Percentiles rank a stretch among this genome's conserved stretches.
These are phyloP conservation scores for Drosophila equinoxialis DNA, from an alignment of 1,140 invertebrate species.

Conservation along the genomic window DNA sequence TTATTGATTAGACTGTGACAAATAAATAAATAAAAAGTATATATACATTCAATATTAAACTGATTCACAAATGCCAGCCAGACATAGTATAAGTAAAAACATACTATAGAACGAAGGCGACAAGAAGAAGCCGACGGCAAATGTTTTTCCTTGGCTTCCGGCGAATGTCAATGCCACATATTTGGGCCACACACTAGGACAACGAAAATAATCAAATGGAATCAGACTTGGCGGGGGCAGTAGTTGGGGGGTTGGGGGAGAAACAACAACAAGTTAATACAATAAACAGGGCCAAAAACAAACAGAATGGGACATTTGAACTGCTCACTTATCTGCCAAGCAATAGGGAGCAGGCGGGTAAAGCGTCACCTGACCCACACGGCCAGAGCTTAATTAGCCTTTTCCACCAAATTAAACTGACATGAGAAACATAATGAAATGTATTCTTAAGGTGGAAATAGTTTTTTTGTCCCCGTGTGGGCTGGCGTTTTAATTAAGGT, in stretches of 20 bases:
- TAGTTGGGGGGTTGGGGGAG: background rate
- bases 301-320: constrained; percentile 13
- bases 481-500: constrained; percentile 38
- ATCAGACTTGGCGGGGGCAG: constrained; percentile 1
- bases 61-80: constrained; percentile 59
- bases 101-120: constrained; percentile 31
- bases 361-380: constrained; percentile 57
- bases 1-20: constrained; percentile 40
- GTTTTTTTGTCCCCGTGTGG: constrained; percentile 30
- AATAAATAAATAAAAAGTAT: constrained; percentile 38
- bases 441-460: constrained; percentile 33
- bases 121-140: constrained; percentile 70
- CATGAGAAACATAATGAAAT: constrained; percentile 51
- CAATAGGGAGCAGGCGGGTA: constrained; percentile 32
- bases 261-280: background rate
- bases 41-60: constrained; percentile 33
- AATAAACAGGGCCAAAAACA: constrained; percentile 29
- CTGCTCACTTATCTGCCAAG: background rate
- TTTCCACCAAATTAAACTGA: constrained; percentile 71
- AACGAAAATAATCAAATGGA: constrained; percentile 19
- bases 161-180: constrained; percentile 77
- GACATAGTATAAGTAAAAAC: constrained; percentile 29
- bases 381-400: constrained; percentile 71
- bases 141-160: constrained; percentile 77
- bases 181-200: constrained; percentile 53